These are phyloP conservation scores for Heloderma charlesbogerti DNA, from an alignment of 2,113 vertebrate genomes.

Conservation along the genomic window DNA sequence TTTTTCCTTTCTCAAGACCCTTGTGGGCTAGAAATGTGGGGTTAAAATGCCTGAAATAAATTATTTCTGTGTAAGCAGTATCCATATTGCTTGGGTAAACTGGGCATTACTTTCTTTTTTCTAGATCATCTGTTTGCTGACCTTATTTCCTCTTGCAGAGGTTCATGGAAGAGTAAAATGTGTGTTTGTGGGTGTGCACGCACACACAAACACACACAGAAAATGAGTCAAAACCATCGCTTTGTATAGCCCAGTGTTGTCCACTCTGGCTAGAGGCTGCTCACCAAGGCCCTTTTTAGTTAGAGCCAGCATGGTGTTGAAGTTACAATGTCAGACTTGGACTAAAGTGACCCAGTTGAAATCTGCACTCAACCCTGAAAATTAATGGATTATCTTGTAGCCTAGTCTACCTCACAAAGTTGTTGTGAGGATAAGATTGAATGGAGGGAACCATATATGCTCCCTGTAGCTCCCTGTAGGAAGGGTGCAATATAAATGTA, in stretches of 20 bases:
- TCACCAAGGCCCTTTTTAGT: not conserved
- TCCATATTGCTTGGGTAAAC: slow-evolving; percentile 5
- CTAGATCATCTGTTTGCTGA: slow-evolving; percentile 14
- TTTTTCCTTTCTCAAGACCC: slow-evolving; percentile 51
- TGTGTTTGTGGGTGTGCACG: not conserved
- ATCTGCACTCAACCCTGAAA: not conserved
- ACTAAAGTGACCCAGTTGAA: not conserved
- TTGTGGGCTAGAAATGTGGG: slow-evolving; percentile 22
- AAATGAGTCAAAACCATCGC: not conserved
- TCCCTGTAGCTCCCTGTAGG: not conserved
- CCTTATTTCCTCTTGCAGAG: slow-evolving; percentile 15
- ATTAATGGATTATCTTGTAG: not conserved
- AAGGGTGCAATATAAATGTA: not conserved
- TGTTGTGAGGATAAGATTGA: not conserved
- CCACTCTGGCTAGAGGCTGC: not conserved
- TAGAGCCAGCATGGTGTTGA: not conserved
- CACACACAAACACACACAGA: not conserved
- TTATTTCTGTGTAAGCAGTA: not conserved
- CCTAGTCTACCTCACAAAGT: not conserved
- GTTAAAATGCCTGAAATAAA: slow-evolving; percentile 23
- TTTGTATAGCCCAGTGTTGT: not conserved
- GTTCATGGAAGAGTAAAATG: slow-evolving; percentile 4
- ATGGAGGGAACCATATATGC: not conserved
- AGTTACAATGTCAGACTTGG: not conserved
- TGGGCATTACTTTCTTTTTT: not conserved